Evolutionary conservation across 1,140 invertebrate species (phyloP), one percentile per base, ranked within the genome.

Genomic region (Drosophila pandora): DNA sequence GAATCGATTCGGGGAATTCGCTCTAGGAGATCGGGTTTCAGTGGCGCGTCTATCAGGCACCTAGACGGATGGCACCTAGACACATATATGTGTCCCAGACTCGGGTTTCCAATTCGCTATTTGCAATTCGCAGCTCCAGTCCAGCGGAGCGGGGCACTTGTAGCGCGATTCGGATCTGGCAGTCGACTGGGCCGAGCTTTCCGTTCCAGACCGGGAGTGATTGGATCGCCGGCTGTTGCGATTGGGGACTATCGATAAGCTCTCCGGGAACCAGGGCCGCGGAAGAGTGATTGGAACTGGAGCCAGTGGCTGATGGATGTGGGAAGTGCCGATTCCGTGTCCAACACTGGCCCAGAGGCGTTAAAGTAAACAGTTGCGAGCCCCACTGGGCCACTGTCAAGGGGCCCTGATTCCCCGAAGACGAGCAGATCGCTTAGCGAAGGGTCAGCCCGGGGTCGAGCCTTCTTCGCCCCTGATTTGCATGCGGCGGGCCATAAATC

Each of bases 41-140:
- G 13, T n/a, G 61, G 13, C 43, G 43, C 41, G 60, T 64, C 65
- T 53, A 52, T 32, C 39, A 48, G 65, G 39, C 43, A 69, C 65
- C 64, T 58, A 64, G 12, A 37, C 34, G 12, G 34, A 30, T 30
- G n/a, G 1, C 22, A 49, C 25, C 10, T 30, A 21, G 9, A 10
- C 32, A 8, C 25, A 8, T 57, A 13, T 23, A 2, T 57, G 25
- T 58, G 6, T 30, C 13, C 34, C 32, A 32, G 32, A 45, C 17
- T 22, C 17, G 41, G 41, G 8, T 45, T 45, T 7, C 1, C 41
- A 2, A 45, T 21, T 47, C 21, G 43, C 21, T 2, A 28, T 28
- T 28, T 17, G 17, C 17, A 17, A 17, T 17, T 17, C 17, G 17
- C 17, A 17, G 30, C 30, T 32, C 30, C 5, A 8, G 8, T 8